Conservation (phyloP, 1,140 invertebrate genomes). For the Sesamia nonagrioides region DNA sequence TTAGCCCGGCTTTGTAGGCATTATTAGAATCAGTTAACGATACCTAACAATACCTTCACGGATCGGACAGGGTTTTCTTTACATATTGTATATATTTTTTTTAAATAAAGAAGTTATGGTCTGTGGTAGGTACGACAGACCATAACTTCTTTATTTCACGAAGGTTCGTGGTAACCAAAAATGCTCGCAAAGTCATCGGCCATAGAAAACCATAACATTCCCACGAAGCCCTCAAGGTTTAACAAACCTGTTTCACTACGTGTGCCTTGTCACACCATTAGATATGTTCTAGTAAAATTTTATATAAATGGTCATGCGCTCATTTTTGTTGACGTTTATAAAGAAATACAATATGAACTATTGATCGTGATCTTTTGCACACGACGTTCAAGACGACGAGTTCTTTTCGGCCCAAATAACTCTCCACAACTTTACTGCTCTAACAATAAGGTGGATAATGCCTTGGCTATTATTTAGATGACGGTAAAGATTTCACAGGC, state of each 20-base stretch:
- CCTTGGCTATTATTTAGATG: not conserved
- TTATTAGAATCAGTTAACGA: too few species aligned
- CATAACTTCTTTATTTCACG: too few species aligned
- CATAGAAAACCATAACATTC: conserved; percentile 47
- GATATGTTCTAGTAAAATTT: conserved; percentile 29
- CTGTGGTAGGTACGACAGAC: too few species aligned
- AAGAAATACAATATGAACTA: conserved; percentile 75
- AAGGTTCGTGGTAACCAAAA: too few species aligned
- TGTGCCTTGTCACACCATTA: conserved; percentile 41
- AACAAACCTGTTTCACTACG: conserved; percentile 25
- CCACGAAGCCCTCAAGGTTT: conserved; percentile 41
- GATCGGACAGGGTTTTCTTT: too few species aligned
- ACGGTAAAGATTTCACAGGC: conserved; percentile 36
- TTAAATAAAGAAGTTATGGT: too few species aligned
- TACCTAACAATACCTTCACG: too few species aligned
- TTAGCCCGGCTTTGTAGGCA: too few species aligned
- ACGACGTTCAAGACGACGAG: conserved; percentile 56
- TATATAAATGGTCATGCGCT: conserved; percentile 66
- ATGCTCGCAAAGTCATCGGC: not conserved
- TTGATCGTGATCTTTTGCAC: conserved; percentile 73
- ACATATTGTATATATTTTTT: too few species aligned
- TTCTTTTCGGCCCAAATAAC: not conserved
- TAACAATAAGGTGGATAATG: conserved; percentile 42
- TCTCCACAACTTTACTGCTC: conserved; percentile 17
- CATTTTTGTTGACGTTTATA: conserved; percentile 74